phyloP scores from a whole-genome alignment of 1,140 invertebrate species.

The Portunus trituberculatus region DNA sequence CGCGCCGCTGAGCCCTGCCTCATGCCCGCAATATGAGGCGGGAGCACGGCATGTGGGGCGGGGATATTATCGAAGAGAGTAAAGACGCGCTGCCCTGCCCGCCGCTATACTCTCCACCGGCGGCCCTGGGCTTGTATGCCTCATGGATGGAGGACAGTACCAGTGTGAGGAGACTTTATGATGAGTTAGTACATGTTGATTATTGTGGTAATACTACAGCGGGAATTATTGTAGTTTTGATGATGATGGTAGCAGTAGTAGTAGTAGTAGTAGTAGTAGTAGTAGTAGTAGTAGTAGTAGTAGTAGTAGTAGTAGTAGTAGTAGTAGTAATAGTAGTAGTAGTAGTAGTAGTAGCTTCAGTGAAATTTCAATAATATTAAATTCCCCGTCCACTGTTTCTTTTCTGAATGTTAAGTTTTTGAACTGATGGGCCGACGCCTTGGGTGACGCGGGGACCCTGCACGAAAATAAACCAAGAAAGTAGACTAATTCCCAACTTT shows the following conservation, averaged over 20 bases:
- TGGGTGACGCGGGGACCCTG: too few species aligned
- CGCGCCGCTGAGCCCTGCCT: background rate
- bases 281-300: background rate
- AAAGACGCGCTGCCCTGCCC: too few species aligned
- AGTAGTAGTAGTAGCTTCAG: conserved; percentile 26
- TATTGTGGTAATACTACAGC: background rate
- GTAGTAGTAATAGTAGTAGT: conserved; percentile 10
- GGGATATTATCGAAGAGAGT: background rate
- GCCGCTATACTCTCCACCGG: too few species aligned
- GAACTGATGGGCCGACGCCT: too few species aligned
- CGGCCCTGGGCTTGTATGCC: too few species aligned
- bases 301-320: conserved; percentile 26
- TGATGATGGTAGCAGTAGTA: background rate
- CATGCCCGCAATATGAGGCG: background rate
- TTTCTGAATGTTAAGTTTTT: too few species aligned
- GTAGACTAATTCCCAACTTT: too few species aligned
- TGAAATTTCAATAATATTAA: background rate
- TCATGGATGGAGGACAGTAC: too few species aligned
- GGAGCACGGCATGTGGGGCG: background rate
- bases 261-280: background rate
- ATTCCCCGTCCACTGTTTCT: too few species aligned
- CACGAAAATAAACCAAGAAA: too few species aligned
- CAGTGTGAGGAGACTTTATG: too few species aligned
- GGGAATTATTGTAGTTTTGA: background rate
- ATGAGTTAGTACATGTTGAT: background rate